Base-by-base conservation (phyloP, 2,888 invertebrate species). In the Polydesmus complanatus region DNA sequence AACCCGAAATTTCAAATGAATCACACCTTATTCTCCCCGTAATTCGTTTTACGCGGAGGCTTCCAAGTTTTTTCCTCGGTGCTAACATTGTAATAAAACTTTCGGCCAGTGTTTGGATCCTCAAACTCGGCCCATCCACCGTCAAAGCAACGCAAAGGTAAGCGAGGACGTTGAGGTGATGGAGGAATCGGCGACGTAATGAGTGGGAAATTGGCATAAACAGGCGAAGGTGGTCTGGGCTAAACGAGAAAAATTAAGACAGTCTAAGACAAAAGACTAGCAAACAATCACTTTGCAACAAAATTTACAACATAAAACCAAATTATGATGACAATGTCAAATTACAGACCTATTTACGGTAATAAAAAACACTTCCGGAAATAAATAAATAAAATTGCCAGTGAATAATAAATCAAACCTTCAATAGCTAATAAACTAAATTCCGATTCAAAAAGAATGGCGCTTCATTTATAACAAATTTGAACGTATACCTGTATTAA, bases 61-160 rank as follows among this genome's bases (percentile, higher is more conserved):
- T 75, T 75, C 73, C 74, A 75, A 1, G 72, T 70, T 22, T 70
- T 68, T 63, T 72, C 71, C 2, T 69, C 66, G 22, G 73, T 72
- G 2, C 68, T 66, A 21, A 68, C 66, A 65, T 75, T 71, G 61
- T 70, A 71, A 65, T 74, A 76, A 65, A 70, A 75, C 3, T 68
- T 66, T 21, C 75, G 65, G 18, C 72, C 71, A n/a, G 63, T 65
- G 11, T 65, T 61, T n/a, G n/a, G n/a, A 59, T 74, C 74, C 11
- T 68, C 66, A 64, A 71, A 74, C 61, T 73, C 70, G 21, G 71
- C 70, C 75, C 75, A 76, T 50, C 67, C 66, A 60, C 70, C 65
- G 11, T 54, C 55, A 23, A 69, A 61, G n/a, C 60, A 51, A 14
- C 66, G 64, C 21, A 64, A 49, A n/a, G 68, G 68, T 2, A 52